Conservation (phyloP, 2,888 invertebrate species). For the Pegoplata infirma region DNA sequence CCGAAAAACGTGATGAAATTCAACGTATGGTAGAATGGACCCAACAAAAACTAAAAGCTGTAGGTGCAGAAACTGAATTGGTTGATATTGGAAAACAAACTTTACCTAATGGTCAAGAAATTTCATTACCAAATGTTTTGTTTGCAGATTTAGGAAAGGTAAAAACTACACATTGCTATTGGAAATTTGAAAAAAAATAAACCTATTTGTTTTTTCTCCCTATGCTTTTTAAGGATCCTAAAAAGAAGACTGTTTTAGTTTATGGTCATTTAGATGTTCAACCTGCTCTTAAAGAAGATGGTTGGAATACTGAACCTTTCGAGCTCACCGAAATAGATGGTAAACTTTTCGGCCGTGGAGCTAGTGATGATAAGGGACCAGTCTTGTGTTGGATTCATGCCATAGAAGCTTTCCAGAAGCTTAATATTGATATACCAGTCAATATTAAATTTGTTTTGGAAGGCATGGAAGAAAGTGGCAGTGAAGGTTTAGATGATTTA, state of each 20-base stretch:
- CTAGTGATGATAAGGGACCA: slow-evolving; percentile 96
- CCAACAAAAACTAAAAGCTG: slow-evolving; percentile 82
- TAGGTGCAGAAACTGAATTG: slow-evolving; percentile 86
- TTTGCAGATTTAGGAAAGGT: slow-evolving; percentile 86
- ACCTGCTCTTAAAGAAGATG: slow-evolving; percentile 94
- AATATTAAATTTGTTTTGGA: slow-evolving; percentile 95
- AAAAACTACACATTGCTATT: neutral
- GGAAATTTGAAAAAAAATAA: neutral
- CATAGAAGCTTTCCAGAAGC: slow-evolving; percentile 90
- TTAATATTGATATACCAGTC: slow-evolving; percentile 84
- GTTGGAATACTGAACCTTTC: slow-evolving; percentile 98
- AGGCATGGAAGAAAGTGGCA: slow-evolving; percentile 99
- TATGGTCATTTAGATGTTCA: slow-evolving; percentile 99
- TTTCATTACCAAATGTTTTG: slow-evolving; percentile 92
- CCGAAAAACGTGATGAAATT: slow-evolving; percentile 88
- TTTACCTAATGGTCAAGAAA: slow-evolving; percentile 84
- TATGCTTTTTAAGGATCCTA: slow-evolving; percentile 81
- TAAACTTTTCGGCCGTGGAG: slow-evolving; percentile 94
- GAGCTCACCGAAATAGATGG: slow-evolving; percentile 90
- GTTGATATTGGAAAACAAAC: slow-evolving; percentile 88
- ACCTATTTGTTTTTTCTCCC: neutral
- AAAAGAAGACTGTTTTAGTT: slow-evolving; percentile 94
- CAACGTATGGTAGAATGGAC: slow-evolving; percentile 92
- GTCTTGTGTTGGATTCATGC: slow-evolving; percentile 97
- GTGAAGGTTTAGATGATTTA: slow-evolving; percentile 94